phyloP scores from a whole-genome alignment of 2,888 invertebrate species.

The Cryptocephalus primarius region DNA sequence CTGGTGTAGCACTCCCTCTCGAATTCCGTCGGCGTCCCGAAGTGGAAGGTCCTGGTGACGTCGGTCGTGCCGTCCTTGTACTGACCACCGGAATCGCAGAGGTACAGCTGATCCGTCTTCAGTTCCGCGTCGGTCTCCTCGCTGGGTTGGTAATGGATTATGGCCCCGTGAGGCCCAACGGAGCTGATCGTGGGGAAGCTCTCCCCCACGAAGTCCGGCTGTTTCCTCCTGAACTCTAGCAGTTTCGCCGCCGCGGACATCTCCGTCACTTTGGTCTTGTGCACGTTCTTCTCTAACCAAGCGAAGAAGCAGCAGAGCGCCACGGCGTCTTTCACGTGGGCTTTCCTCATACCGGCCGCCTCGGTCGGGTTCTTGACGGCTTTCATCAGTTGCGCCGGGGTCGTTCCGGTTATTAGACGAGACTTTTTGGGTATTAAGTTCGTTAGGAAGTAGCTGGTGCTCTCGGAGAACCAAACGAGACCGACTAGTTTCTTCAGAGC shows the following conservation, averaged over 20 bases:
- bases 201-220: conserved; percentile 69
- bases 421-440: conserved; percentile 30
- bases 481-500: conserved; percentile 35
- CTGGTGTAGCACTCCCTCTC: conserved; percentile 79
- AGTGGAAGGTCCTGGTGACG: conserved; percentile 84
- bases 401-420: conserved; percentile 44
- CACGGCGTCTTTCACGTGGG: conserved; percentile 52
- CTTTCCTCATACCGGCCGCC: conserved; percentile 56
- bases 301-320: conserved; percentile 73
- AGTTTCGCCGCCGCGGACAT: conserved; percentile 60
- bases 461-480: conserved; percentile 31
- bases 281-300: conserved; percentile 71
- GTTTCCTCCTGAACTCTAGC: conserved; percentile 44
- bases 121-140: conserved; percentile 60
- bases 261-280: conserved; percentile 55
- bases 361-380: conserved; percentile 80
- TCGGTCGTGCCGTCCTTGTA: conserved; percentile 91
- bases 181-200: conserved; percentile 93
- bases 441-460: conserved; percentile 32
- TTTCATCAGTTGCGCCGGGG: conserved; percentile 76
- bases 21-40: conserved; percentile 61
- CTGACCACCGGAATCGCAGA: conserved; percentile 87
- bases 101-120: conserved; percentile 64
- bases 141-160: conserved; percentile 82
- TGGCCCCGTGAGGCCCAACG: conserved; percentile 82